phyloP scores from a whole-genome alignment of 2,797 vertebrate genomes.

The Falco novaeseelandiae region DNA sequence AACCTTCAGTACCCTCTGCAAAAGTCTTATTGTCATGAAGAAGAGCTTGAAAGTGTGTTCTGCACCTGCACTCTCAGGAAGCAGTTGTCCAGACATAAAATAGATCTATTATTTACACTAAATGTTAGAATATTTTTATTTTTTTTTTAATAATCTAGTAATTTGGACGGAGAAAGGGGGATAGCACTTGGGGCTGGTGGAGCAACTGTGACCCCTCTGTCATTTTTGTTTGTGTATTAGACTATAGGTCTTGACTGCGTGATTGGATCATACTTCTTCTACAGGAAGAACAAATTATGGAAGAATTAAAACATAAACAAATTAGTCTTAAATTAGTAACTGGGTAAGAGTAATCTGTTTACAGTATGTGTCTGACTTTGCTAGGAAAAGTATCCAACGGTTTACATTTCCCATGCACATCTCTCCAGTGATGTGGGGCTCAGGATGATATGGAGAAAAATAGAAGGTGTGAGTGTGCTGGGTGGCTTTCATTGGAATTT shows the following conservation, averaged over 20 bases:
- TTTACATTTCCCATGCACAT: neutral
- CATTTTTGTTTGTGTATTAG: neutral
- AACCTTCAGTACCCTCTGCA: neutral
- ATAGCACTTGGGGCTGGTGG: fast-evolving
- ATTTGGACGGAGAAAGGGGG: neutral
- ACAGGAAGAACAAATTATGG: neutral
- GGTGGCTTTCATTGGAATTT: neutral
- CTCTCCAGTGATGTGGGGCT: neutral
- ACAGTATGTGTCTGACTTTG: neutral
- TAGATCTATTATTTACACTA: neutral
- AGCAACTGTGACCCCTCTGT: neutral
- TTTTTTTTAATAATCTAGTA: neutral
- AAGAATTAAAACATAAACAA: conserved; percentile 17
- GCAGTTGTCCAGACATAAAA: neutral
- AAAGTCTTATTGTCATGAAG: neutral
- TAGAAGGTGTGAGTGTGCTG: neutral
- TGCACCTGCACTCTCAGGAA: neutral
- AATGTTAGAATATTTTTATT: neutral
- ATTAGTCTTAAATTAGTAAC: conserved; percentile 31
- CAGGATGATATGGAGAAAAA: neutral
- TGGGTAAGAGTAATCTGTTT: conserved; percentile 30
- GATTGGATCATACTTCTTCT: neutral
- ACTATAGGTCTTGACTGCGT: neutral
- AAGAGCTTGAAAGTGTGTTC: neutral
- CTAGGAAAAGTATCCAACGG: neutral